Evolutionary conservation across 2,797 vertebrate species (phyloP).

Genomic region (Acanthopagrus latus): DNA sequence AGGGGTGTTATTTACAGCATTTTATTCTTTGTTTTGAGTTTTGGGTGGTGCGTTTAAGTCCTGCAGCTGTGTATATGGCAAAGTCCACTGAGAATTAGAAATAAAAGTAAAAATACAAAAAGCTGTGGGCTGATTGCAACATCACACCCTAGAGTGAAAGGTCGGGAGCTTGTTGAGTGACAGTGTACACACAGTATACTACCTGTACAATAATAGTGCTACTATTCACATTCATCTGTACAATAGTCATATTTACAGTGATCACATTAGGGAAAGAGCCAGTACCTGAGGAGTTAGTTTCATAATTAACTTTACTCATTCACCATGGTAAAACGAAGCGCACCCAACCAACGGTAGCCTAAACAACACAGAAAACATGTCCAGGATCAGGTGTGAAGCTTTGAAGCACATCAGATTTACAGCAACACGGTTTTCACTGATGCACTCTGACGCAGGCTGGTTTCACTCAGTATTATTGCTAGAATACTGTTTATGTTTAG

Average conservation of each 20-base stretch:
- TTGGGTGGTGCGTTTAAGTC: conserved; percentile 48
- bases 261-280: conserved; percentile 78
- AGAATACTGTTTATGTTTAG: conserved; percentile 13
- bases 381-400: conserved; percentile 21
- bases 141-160: conserved; percentile 51
- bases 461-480: conserved; percentile 26
- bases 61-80: conserved; percentile 56
- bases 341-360: conserved; percentile 43
- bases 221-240: conserved; percentile 85
- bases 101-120: conserved; percentile 64
- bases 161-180: conserved; percentile 59
- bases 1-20: conserved; percentile 72
- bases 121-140: conserved; percentile 57
- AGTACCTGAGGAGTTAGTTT: conserved; percentile 82
- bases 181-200: conserved; percentile 73
- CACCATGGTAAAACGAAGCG: conserved; percentile 55
- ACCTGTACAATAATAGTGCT: conserved; percentile 83
- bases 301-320: conserved; percentile 66
- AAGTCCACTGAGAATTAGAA: conserved; percentile 61
- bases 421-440: conserved; percentile 17
- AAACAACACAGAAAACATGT: conserved; percentile 49
- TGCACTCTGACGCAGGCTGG: conserved; percentile 28
- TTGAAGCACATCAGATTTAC: conserved; percentile 27
- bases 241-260: conserved; percentile 82
- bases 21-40: conserved; percentile 49